phyloP scores from a whole-genome alignment of 2,888 invertebrate genomes.

The Rhopalosiphum nymphaeae region DNA sequence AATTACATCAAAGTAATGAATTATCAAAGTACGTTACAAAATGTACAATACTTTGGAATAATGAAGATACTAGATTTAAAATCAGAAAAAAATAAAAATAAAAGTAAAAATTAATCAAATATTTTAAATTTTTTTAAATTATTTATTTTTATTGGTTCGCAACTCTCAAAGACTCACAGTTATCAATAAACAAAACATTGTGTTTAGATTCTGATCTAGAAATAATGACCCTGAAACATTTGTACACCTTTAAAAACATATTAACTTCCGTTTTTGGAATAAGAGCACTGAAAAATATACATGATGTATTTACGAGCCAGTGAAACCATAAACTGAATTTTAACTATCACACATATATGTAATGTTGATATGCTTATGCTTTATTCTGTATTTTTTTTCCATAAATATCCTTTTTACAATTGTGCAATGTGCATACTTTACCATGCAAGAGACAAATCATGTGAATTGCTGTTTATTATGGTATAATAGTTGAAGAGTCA shows the following conservation, averaged over 20 bases:
- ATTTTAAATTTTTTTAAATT: background rate
- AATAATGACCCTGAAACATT: constrained; percentile 40
- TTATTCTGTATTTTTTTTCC: background rate
- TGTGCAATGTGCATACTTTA: background rate
- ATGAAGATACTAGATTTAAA: background rate
- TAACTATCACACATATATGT: constrained; percentile 41
- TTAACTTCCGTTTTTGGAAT: constrained; percentile 43
- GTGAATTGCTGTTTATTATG: background rate
- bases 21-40: background rate
- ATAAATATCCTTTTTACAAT: background rate
- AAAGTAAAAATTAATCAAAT: background rate
- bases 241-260: constrained; percentile 25
- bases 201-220: background rate
- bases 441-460: background rate
- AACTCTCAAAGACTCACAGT: background rate
- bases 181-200: background rate
- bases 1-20: background rate
- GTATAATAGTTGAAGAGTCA: background rate
- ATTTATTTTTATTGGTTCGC: background rate
- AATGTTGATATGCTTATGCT: constrained; percentile 13
- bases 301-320: constrained; percentile 45
- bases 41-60: background rate
- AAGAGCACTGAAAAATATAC: constrained; percentile 1
- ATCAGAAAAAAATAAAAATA: background rate
- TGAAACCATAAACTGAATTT: constrained; percentile 53